A percentile compares a stretch with the other conserved stretches of the same genome.
These are phyloP conservation scores for Cyphomyrmex costatus DNA, from an alignment of 1,140 invertebrate genomes.

Conservation along the genomic window DNA sequence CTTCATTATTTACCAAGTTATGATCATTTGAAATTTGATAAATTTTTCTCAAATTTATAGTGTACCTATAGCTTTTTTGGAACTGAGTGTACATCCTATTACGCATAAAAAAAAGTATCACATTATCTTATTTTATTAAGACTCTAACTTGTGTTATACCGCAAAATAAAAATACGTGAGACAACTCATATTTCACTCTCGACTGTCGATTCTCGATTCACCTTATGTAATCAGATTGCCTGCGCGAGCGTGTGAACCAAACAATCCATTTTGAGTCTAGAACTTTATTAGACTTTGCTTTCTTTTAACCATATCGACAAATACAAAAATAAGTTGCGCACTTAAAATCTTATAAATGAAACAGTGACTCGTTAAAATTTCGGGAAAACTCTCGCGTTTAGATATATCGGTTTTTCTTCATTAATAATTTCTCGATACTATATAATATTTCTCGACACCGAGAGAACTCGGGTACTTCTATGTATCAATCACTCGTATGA, in stretches of 20 bases:
- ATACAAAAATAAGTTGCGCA: not conserved
- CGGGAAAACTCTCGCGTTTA: not conserved
- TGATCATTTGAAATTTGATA: no score
- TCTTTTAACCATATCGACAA: not conserved
- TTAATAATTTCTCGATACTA: not conserved
- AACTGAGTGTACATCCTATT: no score
- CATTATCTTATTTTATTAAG: no score
- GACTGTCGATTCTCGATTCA: slow-evolving; percentile 60
- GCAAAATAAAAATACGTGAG: slow-evolving; percentile 53
- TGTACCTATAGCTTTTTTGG: no score
- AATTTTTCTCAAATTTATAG: no score
- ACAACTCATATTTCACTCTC: slow-evolving; percentile 67
- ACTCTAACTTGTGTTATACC: slow-evolving; percentile 16
- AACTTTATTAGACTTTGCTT: not conserved
- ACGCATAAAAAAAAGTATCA: no score
- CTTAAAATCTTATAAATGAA: not conserved
- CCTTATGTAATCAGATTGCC: slow-evolving; percentile 64
- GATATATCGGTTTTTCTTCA: not conserved
- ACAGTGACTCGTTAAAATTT: not conserved
- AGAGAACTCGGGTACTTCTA: not conserved
- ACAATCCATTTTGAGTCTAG: not conserved
- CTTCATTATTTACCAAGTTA: no score
- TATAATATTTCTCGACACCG: not conserved
- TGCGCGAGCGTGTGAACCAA: not conserved
- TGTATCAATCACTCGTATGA: slow-evolving; percentile 7